These are phyloP conservation scores for Thalassophryne amazonica DNA, from an alignment of 2,797 vertebrate species.

Conservation along the genomic window DNA sequence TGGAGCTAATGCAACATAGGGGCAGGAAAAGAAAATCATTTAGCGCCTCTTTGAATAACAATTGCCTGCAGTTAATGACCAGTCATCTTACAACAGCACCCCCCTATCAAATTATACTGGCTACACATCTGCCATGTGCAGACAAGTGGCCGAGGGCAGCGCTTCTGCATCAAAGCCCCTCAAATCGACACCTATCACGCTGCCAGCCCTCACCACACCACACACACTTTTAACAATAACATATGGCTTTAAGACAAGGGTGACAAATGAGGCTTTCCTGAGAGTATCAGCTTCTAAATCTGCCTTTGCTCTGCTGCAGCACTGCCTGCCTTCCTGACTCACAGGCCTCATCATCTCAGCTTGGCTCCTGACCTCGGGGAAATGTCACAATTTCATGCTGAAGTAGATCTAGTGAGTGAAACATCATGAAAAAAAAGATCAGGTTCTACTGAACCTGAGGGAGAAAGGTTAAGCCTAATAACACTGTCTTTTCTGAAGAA, in stretches of 20 bases:
- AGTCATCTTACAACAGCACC: no score
- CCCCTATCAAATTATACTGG: no score
- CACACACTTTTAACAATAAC: slow-evolving; percentile 46
- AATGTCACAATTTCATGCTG: slow-evolving; percentile 85
- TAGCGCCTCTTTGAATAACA: no score
- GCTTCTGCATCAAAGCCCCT: slow-evolving; percentile 42
- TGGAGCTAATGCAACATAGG: no score
- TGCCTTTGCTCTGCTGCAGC: slow-evolving; percentile 44
- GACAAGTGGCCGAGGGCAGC: slow-evolving; percentile 26
- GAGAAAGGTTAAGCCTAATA: slow-evolving; percentile 82
- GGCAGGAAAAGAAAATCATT: no score
- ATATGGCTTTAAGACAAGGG: slow-evolving; percentile 57
- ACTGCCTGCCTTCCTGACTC: slow-evolving; percentile 50
- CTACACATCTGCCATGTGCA: no score
- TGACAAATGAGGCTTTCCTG: slow-evolving; percentile 72
- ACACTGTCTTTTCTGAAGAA: slow-evolving; percentile 43
- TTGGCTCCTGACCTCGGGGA: slow-evolving; percentile 65
- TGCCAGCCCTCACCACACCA: slow-evolving; percentile 27
- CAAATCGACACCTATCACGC: slow-evolving; percentile 44
- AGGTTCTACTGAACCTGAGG: slow-evolving; percentile 77
- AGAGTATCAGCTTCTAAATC: slow-evolving; percentile 62
- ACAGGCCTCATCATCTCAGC: slow-evolving; percentile 32
- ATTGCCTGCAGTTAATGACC: no score
- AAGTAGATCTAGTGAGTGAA: slow-evolving; percentile 50
- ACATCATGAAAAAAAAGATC: slow-evolving; percentile 76